A percentile compares a stretch with the other conserved stretches of the same genome.
These are phyloP conservation scores for Scarus forsteni DNA, from an alignment of 2,797 vertebrate genomes.

Conservation along the genomic window DNA sequence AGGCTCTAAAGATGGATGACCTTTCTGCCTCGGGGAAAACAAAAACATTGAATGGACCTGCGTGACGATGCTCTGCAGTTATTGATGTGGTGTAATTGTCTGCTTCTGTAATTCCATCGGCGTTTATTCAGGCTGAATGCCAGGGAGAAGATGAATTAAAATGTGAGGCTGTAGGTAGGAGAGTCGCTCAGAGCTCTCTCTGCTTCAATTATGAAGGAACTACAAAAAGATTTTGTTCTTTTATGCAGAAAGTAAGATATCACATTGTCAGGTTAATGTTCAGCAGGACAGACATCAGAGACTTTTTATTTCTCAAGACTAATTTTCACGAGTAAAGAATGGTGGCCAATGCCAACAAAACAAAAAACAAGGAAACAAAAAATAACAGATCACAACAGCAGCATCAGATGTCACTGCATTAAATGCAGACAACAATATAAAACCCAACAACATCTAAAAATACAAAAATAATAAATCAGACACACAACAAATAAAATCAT, in stretches of 20 bases:
- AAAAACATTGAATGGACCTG: conserved; percentile 38
- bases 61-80: conserved; percentile 9
- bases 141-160: conserved; percentile 33
- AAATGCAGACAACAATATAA: too few relatives aligned
- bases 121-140: conserved; percentile 41
- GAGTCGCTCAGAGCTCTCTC: conserved; percentile 3
- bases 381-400: too few relatives aligned
- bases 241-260: background rate
- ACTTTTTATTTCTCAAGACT: too few relatives aligned
- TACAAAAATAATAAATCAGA: too few relatives aligned
- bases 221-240: background rate
- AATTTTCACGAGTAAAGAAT: too few relatives aligned
- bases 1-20: conserved; percentile 50
- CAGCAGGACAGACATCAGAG: too few relatives aligned
- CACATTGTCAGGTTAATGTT: background rate
- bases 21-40: conserved; percentile 36
- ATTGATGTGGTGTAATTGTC: conserved; percentile 62
- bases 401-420: too few relatives aligned
- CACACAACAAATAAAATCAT: too few relatives aligned
- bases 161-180: conserved; percentile 15
- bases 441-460: too few relatives aligned
- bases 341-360: too few relatives aligned
- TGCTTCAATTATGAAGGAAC: conserved; percentile 18
- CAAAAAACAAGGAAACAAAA: too few relatives aligned
- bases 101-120: conserved; percentile 56